A percentile compares a stretch with the other conserved stretches of the same genome.
phyloP scores from a whole-genome alignment of 2,113 vertebrate species.

The Anarhynchus alexandrinus region DNA sequence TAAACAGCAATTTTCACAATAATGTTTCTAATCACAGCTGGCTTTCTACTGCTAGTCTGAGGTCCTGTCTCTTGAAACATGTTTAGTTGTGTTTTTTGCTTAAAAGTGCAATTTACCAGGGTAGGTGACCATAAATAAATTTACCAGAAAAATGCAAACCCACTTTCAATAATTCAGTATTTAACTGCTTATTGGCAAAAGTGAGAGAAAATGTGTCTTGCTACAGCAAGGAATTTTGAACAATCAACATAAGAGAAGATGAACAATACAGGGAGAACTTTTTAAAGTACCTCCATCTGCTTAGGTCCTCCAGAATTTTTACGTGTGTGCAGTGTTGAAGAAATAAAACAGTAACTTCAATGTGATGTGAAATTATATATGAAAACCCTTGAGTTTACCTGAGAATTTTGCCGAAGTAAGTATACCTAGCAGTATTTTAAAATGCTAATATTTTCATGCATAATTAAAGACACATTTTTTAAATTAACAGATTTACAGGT shows the following conservation, averaged over 20 bases:
- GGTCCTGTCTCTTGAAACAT: neutral
- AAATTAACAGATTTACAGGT: neutral
- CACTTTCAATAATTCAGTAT: neutral
- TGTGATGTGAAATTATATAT: neutral
- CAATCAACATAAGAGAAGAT: neutral
- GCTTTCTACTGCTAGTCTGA: neutral
- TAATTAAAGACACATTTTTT: neutral
- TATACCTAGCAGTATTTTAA: neutral
- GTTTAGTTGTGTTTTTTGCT: neutral
- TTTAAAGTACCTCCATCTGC: constrained; percentile 7
- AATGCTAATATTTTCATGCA: neutral
- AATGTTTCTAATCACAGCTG: neutral
- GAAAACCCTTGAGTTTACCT: neutral
- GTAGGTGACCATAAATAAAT: neutral
- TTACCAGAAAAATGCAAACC: neutral
- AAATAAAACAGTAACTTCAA: neutral
- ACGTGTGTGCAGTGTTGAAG: neutral
- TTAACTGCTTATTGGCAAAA: neutral
- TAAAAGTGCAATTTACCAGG: neutral
- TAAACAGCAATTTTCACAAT: neutral
- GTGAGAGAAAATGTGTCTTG: neutral
- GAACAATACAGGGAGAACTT: neutral
- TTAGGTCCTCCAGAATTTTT: neutral
- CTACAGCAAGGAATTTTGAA: neutral
- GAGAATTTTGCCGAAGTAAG: neutral